Evolutionary conservation across 1,140 invertebrate genomes (phyloP).

Genomic region (Penaeus vannamei): DNA sequence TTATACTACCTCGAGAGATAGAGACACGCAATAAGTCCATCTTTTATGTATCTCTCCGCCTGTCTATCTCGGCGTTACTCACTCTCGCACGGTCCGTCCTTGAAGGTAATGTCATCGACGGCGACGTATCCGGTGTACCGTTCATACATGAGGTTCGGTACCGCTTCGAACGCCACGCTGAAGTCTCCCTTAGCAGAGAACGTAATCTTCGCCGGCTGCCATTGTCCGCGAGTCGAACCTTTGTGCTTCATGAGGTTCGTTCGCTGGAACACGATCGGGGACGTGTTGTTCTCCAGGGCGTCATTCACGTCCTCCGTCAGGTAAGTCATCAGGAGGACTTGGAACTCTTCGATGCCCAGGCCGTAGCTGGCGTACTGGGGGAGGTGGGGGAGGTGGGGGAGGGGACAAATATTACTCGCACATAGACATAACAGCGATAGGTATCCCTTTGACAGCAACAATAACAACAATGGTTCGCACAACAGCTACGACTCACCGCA

Average conservation of each 20-base stretch:
- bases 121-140: constrained; percentile 35
- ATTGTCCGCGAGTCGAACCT: neutral
- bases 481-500: constrained; percentile 6
- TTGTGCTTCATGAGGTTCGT: constrained; percentile 20
- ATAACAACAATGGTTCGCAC: neutral
- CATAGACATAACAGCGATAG: too few species aligned
- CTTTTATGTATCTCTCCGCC: too few species aligned
- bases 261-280: neutral
- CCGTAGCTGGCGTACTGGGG: constrained; percentile 16
- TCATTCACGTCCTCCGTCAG: constrained; percentile 5
- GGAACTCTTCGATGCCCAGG: constrained; percentile 22
- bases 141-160: constrained; percentile 4
- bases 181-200: neutral
- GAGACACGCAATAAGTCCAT: too few species aligned
- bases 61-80: neutral
- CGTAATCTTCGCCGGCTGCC: constrained; percentile 6
- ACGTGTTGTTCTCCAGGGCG: neutral
- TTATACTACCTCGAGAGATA: too few species aligned
- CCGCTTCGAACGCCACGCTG: constrained; percentile 35
- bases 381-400: neutral
- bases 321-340: constrained; percentile 34
- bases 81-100: constrained; percentile 37
- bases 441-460: too few species aligned
- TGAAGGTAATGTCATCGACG: constrained; percentile 41
- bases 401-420: too few species aligned